Base-by-base conservation (phyloP, 2,113 vertebrate genomes). In the Myrmecobius fasciatus region DNA sequence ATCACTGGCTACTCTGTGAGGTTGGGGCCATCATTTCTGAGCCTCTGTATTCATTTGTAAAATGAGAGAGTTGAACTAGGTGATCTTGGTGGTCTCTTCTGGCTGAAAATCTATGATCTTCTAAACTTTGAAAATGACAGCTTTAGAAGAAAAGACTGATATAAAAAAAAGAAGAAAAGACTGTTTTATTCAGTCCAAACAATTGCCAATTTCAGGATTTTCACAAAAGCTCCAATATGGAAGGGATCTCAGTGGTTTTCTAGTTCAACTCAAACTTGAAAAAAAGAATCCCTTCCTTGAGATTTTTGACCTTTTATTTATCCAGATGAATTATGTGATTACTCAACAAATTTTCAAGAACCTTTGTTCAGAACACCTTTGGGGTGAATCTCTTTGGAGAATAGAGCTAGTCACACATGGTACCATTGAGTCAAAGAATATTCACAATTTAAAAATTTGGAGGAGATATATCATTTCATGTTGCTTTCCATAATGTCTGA, bases 381-480 rank as follows among this genome's bases (percentile, higher is more conserved):
- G 12, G 11, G 31, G 3, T 67, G 26, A 60, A 31, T 2, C 60
- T 67, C 60, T 60, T 60, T n/a, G 36, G 60, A 75, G 60, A 75
- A 2, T n/a, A 75, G 31, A n/a, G 1, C 31, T n/a, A n/a, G 60
- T 20, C n/a, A 6, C 20, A 1, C n/a, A 6, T n/a, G 1, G 14
- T 75, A 75, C 60, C 36, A n/a, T 20, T 75, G 36, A 75, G 28
- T 14, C 56, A 67, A 67, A 67, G 31, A 67, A 3, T n/a, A n/a
- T 6, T n/a, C 31, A 17, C 4, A 67, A 3, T 31, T 67, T 67
- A 14, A 67, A 67, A 75, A 75, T 17, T n/a, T n/a, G 6, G 36
- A 17, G 36, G 67, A 5, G 36, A 75, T 75, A n/a, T 22, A 20
- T 20, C 36, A 22, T 75, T 75, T 36, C 67, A n/a, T 17, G 20